Conservation (phyloP, 2,888 invertebrate species). For the Agrilus mali region DNA sequence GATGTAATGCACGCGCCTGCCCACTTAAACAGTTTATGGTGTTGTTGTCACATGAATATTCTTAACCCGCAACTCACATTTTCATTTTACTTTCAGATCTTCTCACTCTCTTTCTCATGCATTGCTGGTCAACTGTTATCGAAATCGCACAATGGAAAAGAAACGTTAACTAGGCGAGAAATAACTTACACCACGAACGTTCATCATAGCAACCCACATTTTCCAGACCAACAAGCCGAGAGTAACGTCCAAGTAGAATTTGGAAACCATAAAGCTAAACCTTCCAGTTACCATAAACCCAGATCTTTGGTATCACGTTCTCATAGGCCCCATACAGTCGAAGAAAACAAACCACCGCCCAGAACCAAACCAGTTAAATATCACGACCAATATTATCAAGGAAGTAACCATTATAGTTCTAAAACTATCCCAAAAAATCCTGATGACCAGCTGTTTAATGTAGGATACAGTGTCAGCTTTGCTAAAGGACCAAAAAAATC, state of each 20-base stretch:
- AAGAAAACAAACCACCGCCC: too few species aligned
- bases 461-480: conserved; percentile 27
- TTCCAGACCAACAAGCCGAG: conserved; percentile 19
- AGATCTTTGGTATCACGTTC: too few species aligned
- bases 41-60: too few species aligned
- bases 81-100: too few species aligned
- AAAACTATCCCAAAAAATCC: neutral
- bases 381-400: neutral
- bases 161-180: neutral
- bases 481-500: conserved; percentile 10
- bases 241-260: conserved; percentile 19
- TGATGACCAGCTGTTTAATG: conserved; percentile 20
- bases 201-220: conserved; percentile 16
- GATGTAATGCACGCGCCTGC: too few species aligned
- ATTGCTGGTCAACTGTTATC: too few species aligned
- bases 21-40: too few species aligned
- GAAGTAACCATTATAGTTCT: too few species aligned
- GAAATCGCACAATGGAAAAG: too few species aligned
- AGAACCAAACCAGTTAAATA: neutral
- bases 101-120: too few species aligned
- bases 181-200: conserved; percentile 17
- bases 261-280: neutral
- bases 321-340: too few species aligned
- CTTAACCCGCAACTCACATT: too few species aligned
- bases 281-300: neutral